Evolutionary conservation across 2,113 vertebrate genomes (phyloP).

Genomic region (Helogale parvula): DNA sequence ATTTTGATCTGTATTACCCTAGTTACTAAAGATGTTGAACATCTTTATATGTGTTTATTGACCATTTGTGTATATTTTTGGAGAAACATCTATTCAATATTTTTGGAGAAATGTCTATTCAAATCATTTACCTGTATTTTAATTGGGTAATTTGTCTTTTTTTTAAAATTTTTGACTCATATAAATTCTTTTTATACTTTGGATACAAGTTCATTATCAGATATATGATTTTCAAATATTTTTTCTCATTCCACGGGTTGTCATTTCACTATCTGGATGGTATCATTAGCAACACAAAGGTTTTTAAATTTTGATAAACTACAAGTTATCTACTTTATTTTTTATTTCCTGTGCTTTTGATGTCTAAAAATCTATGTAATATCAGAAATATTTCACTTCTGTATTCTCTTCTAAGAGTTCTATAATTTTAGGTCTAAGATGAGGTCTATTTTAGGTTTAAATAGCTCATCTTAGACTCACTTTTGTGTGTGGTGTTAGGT

Average conservation of each 20-base stretch:
- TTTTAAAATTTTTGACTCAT: background rate
- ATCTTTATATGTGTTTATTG: background rate
- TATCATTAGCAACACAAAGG: background rate
- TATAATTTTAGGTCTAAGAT: background rate
- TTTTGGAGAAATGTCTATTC: background rate
- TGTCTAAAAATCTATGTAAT: background rate
- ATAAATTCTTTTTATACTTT: background rate
- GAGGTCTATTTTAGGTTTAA: background rate
- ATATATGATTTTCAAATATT: background rate
- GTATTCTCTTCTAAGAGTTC: background rate
- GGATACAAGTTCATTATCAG: background rate
- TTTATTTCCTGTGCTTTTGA: background rate
- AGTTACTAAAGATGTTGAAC: background rate
- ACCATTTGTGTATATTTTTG: background rate
- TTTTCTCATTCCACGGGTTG: background rate
- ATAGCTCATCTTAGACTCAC: background rate
- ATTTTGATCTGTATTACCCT: background rate
- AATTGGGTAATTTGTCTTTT: background rate
- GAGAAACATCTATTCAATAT: background rate
- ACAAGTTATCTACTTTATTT: background rate
- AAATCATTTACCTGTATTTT: background rate
- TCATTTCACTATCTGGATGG: background rate
- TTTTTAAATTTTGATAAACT: constrained; percentile 4
- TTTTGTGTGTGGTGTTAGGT: background rate
- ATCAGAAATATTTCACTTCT: background rate